Evolutionary conservation across 2,113 vertebrate species (phyloP).

Genomic region (Oncorhynchus keta): DNA sequence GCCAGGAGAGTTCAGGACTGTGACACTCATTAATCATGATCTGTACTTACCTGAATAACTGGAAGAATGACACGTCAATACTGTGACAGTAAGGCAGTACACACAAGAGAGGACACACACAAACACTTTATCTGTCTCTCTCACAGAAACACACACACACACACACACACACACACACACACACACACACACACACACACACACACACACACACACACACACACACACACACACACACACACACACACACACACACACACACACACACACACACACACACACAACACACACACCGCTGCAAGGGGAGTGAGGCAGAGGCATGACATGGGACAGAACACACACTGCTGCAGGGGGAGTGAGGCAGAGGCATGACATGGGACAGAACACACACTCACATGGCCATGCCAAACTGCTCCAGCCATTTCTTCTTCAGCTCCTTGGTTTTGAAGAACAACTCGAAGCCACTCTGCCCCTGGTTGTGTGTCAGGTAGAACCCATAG

Average conservation of each 20-base stretch:
- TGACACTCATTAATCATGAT: slow-evolving; percentile 24
- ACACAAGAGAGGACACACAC: background rate
- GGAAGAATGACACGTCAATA: slow-evolving; percentile 16
- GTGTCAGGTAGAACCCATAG: slow-evolving; percentile 97
- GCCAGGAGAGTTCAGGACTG: background rate
- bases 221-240: slow-evolving; percentile 8
- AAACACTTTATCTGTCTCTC: no score
- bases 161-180: slow-evolving; percentile 1
- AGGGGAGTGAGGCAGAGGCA: no score
- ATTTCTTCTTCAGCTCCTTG: slow-evolving; percentile 98
- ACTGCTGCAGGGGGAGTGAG: slow-evolving; percentile 62
- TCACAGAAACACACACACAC: slow-evolving; percentile 7
- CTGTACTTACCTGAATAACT: slow-evolving; percentile 48
- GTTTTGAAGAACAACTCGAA: slow-evolving; percentile 99
- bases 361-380: no score
- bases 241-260: slow-evolving; percentile 8
- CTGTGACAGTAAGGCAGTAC: slow-evolving; percentile 9
- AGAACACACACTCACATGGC: slow-evolving; percentile 81
- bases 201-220: background rate
- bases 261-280: background rate
- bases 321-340: slow-evolving; percentile 16
- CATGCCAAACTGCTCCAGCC: slow-evolving; percentile 98
- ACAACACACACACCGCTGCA: background rate
- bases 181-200: background rate
- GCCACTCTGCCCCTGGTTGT: slow-evolving; percentile 92